phyloP scores from a whole-genome alignment of 2,888 invertebrate species.

The Allophyes oxyacanthae region DNA sequence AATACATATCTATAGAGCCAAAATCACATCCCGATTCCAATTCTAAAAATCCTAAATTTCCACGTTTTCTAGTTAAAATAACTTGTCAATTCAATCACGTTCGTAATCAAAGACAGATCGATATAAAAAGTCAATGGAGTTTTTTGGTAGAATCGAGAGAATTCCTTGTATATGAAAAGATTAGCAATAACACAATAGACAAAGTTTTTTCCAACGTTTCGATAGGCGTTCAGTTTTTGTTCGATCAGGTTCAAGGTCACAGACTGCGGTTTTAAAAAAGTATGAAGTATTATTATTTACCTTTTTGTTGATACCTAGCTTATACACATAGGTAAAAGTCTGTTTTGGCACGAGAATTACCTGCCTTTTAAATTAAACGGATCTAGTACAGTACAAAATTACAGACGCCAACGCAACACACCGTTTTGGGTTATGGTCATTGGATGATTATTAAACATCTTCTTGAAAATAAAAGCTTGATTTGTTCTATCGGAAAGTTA shows the following conservation, averaged over 20 bases:
- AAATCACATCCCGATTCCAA: conserved; percentile 4
- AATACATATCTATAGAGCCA: conserved; percentile 13
- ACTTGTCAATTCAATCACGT: conserved; percentile 33
- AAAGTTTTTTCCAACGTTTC: conserved; percentile 51
- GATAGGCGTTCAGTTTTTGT: conserved; percentile 51
- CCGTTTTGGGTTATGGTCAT: too few relatives aligned
- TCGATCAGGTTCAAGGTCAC: conserved; percentile 59
- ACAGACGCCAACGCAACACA: too few relatives aligned
- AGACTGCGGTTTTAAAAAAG: conserved; percentile 18
- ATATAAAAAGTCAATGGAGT: conserved; percentile 57
- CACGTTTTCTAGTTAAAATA: conserved; percentile 29
- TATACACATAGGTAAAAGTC: conserved; percentile 1
- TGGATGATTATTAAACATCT: too few relatives aligned
- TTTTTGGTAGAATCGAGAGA: conserved; percentile 59
- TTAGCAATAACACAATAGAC: conserved; percentile 56
- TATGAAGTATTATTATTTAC: conserved; percentile 20
- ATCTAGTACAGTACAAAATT: too few relatives aligned
- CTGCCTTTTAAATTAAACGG: too few relatives aligned
- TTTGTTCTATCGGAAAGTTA: too few relatives aligned
- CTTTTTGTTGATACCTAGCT: conserved; percentile 1
- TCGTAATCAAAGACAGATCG: conserved; percentile 36
- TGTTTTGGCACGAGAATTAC: neutral
- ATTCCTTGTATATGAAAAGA: conserved; percentile 65
- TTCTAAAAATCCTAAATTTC: neutral
- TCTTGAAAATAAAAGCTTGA: too few relatives aligned